Conservation (phyloP, 1,140 invertebrate species). For the Polypedilum vanderplanki region DNA sequence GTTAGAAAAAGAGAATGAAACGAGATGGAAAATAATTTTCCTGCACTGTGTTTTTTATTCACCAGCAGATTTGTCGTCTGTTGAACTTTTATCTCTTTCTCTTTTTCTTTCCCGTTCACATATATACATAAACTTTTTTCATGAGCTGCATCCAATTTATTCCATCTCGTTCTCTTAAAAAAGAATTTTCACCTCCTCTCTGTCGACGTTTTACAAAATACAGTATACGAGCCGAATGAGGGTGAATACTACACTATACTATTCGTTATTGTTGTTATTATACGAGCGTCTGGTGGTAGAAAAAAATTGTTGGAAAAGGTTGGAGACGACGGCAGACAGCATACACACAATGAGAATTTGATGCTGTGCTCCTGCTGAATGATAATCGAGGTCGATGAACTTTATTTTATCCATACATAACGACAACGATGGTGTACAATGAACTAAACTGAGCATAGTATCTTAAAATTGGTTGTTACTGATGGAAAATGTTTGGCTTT, state of each 20-base stretch:
- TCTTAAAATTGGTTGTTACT: background rate
- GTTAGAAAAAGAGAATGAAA: background rate
- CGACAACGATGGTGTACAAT: background rate
- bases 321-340: background rate
- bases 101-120: background rate
- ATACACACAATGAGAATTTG: background rate
- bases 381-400: slow-evolving; percentile 4
- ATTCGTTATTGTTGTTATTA: background rate
- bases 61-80: background rate
- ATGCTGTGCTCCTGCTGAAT: slow-evolving; percentile 16
- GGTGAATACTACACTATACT: background rate
- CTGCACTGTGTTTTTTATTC: slow-evolving; percentile 24
- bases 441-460: background rate
- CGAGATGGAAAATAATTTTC: slow-evolving; percentile 17
- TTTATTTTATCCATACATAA: background rate
- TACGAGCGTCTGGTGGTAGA: background rate
- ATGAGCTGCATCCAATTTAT: background rate
- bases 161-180: background rate
- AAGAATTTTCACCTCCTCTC: background rate
- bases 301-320: slow-evolving; percentile 13
- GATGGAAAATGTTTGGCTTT: background rate
- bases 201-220: background rate
- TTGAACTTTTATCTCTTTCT: background rate
- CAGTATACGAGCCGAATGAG: background rate
- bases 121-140: background rate